These are phyloP conservation scores for Sitta carolinensis DNA, from an alignment of 2,797 vertebrate species.

Conservation along the genomic window DNA sequence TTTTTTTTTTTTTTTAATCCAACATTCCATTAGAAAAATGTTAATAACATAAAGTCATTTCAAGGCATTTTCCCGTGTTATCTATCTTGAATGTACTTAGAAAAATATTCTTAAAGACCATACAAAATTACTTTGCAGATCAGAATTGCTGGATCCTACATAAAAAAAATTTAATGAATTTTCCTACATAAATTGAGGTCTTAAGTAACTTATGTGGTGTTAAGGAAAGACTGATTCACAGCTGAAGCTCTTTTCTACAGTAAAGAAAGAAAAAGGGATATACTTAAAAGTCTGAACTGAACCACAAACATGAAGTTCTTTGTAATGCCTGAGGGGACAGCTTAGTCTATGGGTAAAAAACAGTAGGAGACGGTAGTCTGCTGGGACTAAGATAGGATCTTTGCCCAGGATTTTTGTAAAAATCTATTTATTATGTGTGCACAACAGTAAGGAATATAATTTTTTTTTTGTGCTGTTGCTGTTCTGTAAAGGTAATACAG, in stretches of 20 bases:
- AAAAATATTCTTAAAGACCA: not conserved
- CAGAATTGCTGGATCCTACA: not conserved
- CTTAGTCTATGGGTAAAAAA: not conserved
- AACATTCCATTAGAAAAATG: not conserved
- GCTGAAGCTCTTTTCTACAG: not conserved
- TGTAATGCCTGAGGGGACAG: not conserved
- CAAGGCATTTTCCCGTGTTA: not conserved
- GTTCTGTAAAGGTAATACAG: not conserved
- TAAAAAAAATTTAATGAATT: not conserved
- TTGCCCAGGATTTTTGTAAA: not conserved
- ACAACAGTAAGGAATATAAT: not conserved
- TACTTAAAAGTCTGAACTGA: not conserved
- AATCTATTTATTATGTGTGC: not conserved
- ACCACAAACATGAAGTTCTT: not conserved
- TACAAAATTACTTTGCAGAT: not conserved
- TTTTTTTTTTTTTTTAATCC: not conserved
- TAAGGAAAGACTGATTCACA: not conserved
- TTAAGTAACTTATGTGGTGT: not conserved
- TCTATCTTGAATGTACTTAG: not conserved
- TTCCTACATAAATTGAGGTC: not conserved
- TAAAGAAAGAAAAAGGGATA: not conserved
- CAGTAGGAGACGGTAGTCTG: not conserved
- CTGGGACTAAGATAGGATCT: not conserved
- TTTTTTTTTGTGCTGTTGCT: fast-evolving
- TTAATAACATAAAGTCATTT: not conserved